phyloP scores from a whole-genome alignment of 2,888 invertebrate genomes.

The Hirtodrosophila duncani region DNA sequence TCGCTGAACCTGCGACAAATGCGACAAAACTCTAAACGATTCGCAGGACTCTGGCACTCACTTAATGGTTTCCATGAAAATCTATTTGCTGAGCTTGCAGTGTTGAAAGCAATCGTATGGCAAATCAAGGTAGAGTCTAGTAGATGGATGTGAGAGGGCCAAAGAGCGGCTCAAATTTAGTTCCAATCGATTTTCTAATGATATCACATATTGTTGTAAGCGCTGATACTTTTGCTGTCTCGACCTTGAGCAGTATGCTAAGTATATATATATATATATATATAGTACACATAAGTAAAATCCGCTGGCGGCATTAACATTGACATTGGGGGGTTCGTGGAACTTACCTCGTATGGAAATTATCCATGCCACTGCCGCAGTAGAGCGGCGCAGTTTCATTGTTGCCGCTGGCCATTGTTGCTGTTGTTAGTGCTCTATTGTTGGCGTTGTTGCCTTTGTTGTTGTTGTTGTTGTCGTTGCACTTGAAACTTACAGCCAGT shows the following conservation, averaged over 20 bases:
- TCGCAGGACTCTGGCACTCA: no score
- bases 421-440: conserved; percentile 11
- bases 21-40: no score
- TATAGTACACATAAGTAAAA: no score
- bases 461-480: conserved; percentile 11
- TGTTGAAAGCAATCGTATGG: conserved; percentile 17
- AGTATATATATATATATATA: no score
- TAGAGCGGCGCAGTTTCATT: conserved; percentile 69
- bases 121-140: conserved; percentile 34
- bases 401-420: conserved; percentile 50
- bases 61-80: not conserved
- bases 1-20: no score
- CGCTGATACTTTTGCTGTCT: conserved; percentile 17
- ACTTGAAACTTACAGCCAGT: conserved; percentile 25
- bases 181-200: conserved; percentile 37
- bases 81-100: conserved; percentile 16
- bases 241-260: no score
- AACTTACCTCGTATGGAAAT: conserved; percentile 75
- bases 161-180: conserved; percentile 5
- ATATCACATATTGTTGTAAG: conserved; percentile 24
- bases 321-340: conserved; percentile 20
- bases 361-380: conserved; percentile 74
- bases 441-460: conserved; percentile 15
- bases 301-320: conserved; percentile 40
- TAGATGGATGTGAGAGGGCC: conserved; percentile 1